Percentiles rank a stretch among this genome's conserved stretches.
Conservation (phyloP, 2,797 vertebrate genomes). For the Bradypodion ventrale region DNA sequence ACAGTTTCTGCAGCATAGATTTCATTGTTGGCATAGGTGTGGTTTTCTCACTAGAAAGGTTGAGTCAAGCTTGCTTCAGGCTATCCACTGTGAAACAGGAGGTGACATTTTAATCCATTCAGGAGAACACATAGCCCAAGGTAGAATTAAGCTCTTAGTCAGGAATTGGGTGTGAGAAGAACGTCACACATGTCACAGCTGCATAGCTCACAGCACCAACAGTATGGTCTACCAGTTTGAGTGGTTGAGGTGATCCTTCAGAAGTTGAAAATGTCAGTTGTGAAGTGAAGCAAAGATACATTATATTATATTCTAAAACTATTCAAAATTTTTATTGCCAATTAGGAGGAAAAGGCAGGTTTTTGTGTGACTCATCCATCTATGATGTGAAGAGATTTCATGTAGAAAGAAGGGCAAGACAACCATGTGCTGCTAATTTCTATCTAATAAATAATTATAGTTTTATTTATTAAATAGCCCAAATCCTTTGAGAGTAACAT, state of each 20-base stretch:
- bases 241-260: neutral
- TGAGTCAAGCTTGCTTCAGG: slow-evolving; percentile 7
- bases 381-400: neutral
- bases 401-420: neutral
- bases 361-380: no score
- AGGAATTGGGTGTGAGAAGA: neutral
- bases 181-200: neutral
- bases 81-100: slow-evolving; percentile 5
- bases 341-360: neutral
- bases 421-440: neutral
- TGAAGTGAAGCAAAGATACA: neutral
- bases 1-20: neutral
- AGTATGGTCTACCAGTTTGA: neutral
- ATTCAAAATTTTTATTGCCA: neutral
- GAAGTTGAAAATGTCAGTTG: neutral
- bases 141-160: neutral
- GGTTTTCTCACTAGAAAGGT: slow-evolving; percentile 13
- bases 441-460: neutral
- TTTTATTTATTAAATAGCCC: neutral
- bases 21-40: slow-evolving; percentile 11
- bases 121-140: neutral
- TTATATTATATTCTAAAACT: neutral
- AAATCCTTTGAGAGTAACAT: no score
- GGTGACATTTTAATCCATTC: slow-evolving; percentile 4
- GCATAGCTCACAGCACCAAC: neutral